A percentile compares a stretch with the other conserved stretches of the same genome.
These are phyloP conservation scores for Malurus melanocephalus DNA, from an alignment of 2,113 vertebrate genomes.

Conservation along the genomic window DNA sequence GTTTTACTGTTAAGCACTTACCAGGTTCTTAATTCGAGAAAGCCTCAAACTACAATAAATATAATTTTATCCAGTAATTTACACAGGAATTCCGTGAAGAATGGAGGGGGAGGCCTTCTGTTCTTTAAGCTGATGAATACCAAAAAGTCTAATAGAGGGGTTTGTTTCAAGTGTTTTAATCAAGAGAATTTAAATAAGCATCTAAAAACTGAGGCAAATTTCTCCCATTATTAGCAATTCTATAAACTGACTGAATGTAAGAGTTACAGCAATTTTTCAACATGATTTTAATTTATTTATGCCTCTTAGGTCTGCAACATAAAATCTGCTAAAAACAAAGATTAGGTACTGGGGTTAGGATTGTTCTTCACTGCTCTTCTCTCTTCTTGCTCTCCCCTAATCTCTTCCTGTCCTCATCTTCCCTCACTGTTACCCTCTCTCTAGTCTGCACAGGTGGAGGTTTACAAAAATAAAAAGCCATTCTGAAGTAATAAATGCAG, in stretches of 20 bases:
- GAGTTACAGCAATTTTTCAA: not conserved
- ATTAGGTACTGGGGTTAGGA: not conserved
- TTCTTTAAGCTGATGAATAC: not conserved
- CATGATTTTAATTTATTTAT: not conserved
- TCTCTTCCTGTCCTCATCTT: not conserved
- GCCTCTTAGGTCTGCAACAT: fast-evolving
- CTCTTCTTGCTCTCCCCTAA: not conserved
- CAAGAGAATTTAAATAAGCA: not conserved
- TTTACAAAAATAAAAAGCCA: not conserved
- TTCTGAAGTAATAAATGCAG: not conserved
- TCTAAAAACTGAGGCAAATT: not conserved
- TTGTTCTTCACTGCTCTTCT: not conserved
- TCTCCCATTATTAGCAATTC: not conserved
- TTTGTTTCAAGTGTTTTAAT: not conserved
- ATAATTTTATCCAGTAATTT: not conserved
- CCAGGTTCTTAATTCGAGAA: not conserved
- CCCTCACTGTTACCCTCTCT: not conserved
- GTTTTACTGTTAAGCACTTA: not conserved
- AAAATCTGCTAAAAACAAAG: not conserved
- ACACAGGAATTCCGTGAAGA: not conserved
- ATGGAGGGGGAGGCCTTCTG: not conserved
- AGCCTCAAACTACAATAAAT: not conserved
- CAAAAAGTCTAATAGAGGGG: not conserved
- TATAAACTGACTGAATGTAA: not conserved
- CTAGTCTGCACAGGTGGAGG: not conserved